Evolutionary conservation across 2,888 invertebrate genomes (phyloP).

Genomic region (Ethmia dodecea): DNA sequence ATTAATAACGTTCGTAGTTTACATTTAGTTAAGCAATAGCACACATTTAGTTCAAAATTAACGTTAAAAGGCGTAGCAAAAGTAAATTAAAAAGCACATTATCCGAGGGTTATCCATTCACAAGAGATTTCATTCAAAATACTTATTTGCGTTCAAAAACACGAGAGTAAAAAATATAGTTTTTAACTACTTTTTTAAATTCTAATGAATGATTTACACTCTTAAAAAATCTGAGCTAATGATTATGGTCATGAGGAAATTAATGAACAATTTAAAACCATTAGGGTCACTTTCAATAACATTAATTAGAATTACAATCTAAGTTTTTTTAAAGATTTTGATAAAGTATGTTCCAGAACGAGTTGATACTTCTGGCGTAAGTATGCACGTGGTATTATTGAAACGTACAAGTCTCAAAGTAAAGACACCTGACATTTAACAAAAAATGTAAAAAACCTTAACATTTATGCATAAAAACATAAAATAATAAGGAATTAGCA

Average conservation of each 20-base stretch:
- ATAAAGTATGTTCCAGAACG: too few species aligned
- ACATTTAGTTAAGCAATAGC: slow-evolving; percentile 35
- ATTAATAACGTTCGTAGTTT: slow-evolving; percentile 14
- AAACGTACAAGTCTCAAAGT: too few species aligned
- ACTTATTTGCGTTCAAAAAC: slow-evolving; percentile 19
- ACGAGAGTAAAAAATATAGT: slow-evolving; percentile 62
- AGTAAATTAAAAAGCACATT: slow-evolving; percentile 45
- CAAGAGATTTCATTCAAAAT: slow-evolving; percentile 15
- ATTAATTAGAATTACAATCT: too few species aligned
- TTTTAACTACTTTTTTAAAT: slow-evolving; percentile 27
- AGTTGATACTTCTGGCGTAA: too few species aligned
- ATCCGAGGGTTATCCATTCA: slow-evolving; percentile 19
- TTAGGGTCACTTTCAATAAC: background rate
- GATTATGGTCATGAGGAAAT: too few species aligned
- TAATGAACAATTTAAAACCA: too few species aligned
- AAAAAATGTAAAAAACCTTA: too few species aligned
- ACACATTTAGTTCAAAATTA: slow-evolving; percentile 28
- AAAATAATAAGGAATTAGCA: too few species aligned
- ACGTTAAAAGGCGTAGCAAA: slow-evolving; percentile 55
- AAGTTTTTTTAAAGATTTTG: too few species aligned
- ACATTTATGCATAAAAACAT: too few species aligned
- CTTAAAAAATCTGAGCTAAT: background rate
- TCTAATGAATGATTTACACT: slow-evolving; percentile 8
- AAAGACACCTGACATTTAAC: too few species aligned
- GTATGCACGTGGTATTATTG: too few species aligned